These are phyloP conservation scores for Sepiola atlantica DNA, from an alignment of 2,888 invertebrate genomes.

Conservation along the genomic window DNA sequence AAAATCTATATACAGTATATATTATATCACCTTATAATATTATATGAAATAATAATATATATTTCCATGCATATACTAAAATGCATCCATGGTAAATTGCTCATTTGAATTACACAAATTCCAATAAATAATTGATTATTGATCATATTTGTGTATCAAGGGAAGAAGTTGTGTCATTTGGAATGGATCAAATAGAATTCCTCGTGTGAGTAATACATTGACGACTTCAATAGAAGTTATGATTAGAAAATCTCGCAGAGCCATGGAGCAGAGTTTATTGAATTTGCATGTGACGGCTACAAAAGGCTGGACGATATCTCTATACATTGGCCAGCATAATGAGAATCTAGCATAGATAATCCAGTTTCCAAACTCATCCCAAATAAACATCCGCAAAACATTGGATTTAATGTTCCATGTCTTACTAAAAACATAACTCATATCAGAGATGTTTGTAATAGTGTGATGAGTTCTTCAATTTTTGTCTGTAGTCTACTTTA, in stretches of 20 bases:
- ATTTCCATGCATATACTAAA: not conserved
- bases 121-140: not conserved
- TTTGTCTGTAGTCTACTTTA: no score
- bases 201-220: not conserved
- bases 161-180: not conserved
- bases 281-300: not conserved
- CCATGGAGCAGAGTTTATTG: not conserved
- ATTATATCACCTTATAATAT: no score
- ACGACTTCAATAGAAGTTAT: not conserved
- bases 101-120: not conserved
- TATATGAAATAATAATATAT: no score
- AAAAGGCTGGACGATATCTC: not conserved
- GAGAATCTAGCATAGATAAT: not conserved
- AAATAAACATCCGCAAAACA: not conserved
- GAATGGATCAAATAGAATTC: slow-evolving; percentile 32
- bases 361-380: not conserved
- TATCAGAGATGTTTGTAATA: no score
- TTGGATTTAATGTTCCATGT: not conserved
- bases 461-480: no score
- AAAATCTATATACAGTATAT: no score
- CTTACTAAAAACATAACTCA: not conserved
- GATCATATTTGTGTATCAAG: not conserved
- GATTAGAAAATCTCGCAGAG: not conserved
- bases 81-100: not conserved
- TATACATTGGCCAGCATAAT: not conserved